Evolutionary conservation across 2,888 invertebrate species (phyloP).

Genomic region (Parochlus steinenii): DNA sequence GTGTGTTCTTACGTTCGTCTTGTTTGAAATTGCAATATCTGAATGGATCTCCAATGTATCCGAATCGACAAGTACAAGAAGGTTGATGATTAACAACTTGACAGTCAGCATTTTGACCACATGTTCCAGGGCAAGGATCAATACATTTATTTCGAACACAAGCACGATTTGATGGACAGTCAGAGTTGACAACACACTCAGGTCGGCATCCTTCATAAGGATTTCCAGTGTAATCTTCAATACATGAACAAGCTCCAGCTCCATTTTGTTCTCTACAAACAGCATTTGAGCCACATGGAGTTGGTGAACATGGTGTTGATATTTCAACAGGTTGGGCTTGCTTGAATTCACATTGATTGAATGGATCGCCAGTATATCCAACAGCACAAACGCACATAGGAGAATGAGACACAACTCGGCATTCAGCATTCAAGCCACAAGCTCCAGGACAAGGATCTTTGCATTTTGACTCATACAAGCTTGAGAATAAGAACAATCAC

Average conservation of each 20-base stretch:
- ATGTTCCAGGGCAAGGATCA: conserved; percentile 60
- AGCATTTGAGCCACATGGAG: conserved; percentile 58
- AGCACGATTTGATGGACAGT: conserved; percentile 53
- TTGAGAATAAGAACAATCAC: conserved; percentile 49
- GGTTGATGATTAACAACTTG: conserved; percentile 53
- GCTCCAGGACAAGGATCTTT: conserved; percentile 49
- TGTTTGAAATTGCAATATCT: conserved; percentile 39
- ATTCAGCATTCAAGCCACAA: conserved; percentile 43
- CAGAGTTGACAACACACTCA: conserved; percentile 54
- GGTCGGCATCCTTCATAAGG: conserved; percentile 47
- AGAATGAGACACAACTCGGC: conserved; percentile 49
- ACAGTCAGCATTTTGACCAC: conserved; percentile 57
- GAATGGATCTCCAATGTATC: conserved; percentile 45
- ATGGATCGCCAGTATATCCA: conserved; percentile 46
- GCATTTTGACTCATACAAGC: conserved; percentile 60
- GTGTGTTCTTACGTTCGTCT: conserved; percentile 34
- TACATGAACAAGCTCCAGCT: conserved; percentile 50
- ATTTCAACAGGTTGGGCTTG: conserved; percentile 20
- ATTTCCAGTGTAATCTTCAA: conserved; percentile 54
- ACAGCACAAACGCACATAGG: conserved; percentile 47
- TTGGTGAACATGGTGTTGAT: conserved; percentile 41
- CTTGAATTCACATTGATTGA: conserved; percentile 35
- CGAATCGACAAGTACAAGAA: conserved; percentile 44
- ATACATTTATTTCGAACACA: conserved; percentile 57
- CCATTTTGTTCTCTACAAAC: conserved; percentile 40